Percentiles rank a stretch among this genome's conserved stretches.
These are phyloP conservation scores for Nyctereutes procyonoides DNA, from an alignment of 2,113 vertebrate genomes.

Conservation along the genomic window DNA sequence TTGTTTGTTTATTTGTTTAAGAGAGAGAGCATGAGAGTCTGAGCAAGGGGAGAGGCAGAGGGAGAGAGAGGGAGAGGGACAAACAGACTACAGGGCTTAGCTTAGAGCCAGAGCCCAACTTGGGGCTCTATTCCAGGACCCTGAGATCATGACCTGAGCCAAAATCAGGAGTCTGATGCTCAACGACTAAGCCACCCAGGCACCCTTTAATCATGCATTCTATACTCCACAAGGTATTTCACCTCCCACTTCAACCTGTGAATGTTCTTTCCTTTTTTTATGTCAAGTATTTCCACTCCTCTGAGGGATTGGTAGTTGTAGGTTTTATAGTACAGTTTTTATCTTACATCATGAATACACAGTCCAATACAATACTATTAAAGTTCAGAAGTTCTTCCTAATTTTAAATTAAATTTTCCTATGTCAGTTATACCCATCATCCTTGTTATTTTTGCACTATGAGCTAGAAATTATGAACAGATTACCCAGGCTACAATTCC, in stretches of 20 bases:
- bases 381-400: constrained; percentile 33
- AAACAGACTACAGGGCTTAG: no score
- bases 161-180: not conserved
- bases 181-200: not conserved
- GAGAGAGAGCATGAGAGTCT: no score
- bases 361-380: not conserved
- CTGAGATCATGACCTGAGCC: not conserved
- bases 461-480: not conserved
- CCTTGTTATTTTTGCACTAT: not conserved
- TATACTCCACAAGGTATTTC: not conserved
- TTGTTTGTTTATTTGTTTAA: no score
- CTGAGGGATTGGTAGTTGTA: not conserved
- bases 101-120: not conserved
- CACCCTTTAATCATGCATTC: not conserved
- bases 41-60: no score
- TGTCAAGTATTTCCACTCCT: not conserved
- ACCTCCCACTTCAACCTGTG: not conserved
- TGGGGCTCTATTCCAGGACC: not conserved
- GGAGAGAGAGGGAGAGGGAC: no score
- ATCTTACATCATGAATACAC: constrained; percentile 29
- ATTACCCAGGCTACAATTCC: not conserved
- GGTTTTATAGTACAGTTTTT: not conserved
- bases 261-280: not conserved
- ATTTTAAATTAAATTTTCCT: constrained; percentile 15
- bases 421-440: not conserved